phyloP scores from a whole-genome alignment of 2,113 vertebrate genomes.

The Sebastes fasciatus region DNA sequence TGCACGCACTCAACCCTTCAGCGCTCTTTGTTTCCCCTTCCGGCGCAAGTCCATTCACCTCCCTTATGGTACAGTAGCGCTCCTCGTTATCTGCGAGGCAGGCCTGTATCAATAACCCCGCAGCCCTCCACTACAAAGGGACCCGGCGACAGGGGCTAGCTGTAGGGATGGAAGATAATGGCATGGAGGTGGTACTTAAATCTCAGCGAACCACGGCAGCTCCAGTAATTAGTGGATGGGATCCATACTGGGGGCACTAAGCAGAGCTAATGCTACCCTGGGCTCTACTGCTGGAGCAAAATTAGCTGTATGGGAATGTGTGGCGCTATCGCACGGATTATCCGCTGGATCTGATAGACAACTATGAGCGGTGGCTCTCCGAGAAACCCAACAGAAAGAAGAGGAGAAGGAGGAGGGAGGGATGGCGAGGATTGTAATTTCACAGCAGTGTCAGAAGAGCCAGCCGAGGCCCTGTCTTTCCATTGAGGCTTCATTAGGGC shows the following conservation, averaged over 20 bases:
- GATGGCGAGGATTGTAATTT: constrained; percentile 85
- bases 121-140: constrained; percentile 76
- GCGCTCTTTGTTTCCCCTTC: constrained; percentile 56
- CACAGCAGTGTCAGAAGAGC: constrained; percentile 87
- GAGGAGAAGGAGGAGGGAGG: neutral
- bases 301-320: constrained; percentile 86
- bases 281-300: constrained; percentile 84
- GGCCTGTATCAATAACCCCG: constrained; percentile 89
- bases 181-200: constrained; percentile 98
- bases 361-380: constrained; percentile 11
- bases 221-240: constrained; percentile 97
- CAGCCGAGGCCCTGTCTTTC: constrained; percentile 88
- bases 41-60: constrained; percentile 25
- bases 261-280: constrained; percentile 93
- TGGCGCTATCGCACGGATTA: constrained; percentile 59
- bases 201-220: constrained; percentile 96
- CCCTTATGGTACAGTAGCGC: neutral
- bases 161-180: constrained; percentile 96
- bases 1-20: constrained; percentile 40
- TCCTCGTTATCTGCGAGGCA: constrained; percentile 59
- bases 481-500: constrained; percentile 95
- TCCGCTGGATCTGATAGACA: constrained; percentile 58
- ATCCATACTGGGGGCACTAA: constrained; percentile 96
- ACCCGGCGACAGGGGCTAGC: constrained; percentile 84
- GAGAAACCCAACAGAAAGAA: constrained; percentile 34